Evolutionary conservation across 2,113 vertebrate genomes (phyloP).

Genomic region (Micromys minutus): DNA sequence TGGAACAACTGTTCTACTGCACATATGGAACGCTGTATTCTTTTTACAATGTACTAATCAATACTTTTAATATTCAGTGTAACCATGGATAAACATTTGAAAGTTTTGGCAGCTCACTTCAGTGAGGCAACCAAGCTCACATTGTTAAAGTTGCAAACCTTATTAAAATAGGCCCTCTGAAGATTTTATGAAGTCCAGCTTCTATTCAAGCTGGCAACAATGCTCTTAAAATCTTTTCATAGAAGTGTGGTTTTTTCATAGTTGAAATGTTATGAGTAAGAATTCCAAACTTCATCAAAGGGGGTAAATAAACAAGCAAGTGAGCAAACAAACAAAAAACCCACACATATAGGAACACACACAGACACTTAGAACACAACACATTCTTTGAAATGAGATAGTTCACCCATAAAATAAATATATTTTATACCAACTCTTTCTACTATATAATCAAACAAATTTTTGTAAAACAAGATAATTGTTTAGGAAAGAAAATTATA

Average conservation of each 20-base stretch:
- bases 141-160: constrained; percentile 75
- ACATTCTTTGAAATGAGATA: background rate
- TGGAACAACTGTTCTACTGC: constrained; percentile 1
- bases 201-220: constrained; percentile 66
- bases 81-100: constrained; percentile 53
- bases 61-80: constrained; percentile 69
- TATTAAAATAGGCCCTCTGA: constrained; percentile 76
- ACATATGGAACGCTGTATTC: constrained; percentile 48
- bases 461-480: background rate
- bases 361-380: background rate
- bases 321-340: constrained; percentile 16
- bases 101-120: constrained; percentile 64
- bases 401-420: background rate
- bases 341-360: background rate
- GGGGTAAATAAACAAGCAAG: background rate
- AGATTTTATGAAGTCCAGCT: constrained; percentile 68
- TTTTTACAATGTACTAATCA: constrained; percentile 55
- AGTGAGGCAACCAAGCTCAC: constrained; percentile 57
- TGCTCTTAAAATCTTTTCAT: constrained; percentile 51
- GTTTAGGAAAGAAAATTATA: background rate
- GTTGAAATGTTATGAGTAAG: constrained; percentile 35
- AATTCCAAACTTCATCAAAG: background rate
- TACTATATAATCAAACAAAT: background rate
- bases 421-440: background rate
- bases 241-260: constrained; percentile 52